phyloP scores from a whole-genome alignment of 2,113 vertebrate species.

The Natator depressus region DNA sequence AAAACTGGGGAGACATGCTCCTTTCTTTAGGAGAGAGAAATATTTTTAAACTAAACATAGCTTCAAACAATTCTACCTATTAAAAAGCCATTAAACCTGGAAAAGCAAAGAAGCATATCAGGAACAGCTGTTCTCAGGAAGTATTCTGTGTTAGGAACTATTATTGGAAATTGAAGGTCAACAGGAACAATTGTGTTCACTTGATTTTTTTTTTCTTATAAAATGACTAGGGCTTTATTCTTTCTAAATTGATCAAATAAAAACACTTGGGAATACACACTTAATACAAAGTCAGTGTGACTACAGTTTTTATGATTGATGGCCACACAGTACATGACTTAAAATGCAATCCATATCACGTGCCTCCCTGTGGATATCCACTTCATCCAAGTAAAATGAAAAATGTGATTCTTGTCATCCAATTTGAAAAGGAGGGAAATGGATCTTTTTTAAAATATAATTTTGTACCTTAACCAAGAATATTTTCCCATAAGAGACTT shows the following conservation, averaged over 20 bases:
- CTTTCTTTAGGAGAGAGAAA: background rate
- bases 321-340: background rate
- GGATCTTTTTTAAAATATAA: background rate
- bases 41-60: background rate
- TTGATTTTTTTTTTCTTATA: background rate
- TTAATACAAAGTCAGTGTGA: background rate
- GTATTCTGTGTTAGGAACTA: background rate
- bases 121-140: slow-evolving; percentile 31
- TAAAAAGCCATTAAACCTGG: background rate
- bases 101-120: background rate
- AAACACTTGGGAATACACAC: background rate
- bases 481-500: background rate
- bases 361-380: background rate
- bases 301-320: background rate
- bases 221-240: background rate
- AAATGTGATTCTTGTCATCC: background rate
- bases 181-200: background rate
- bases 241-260: background rate
- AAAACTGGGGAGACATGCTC: background rate
- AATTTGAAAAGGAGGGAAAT: background rate
- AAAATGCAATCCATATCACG: background rate
- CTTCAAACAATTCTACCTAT: background rate
- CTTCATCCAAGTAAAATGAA: background rate
- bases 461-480: background rate
- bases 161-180: slow-evolving; percentile 44